Evolutionary conservation across 92 coral and sea anemone species (phyloP).

Genomic region (Epizoanthus scotinus): DNA sequence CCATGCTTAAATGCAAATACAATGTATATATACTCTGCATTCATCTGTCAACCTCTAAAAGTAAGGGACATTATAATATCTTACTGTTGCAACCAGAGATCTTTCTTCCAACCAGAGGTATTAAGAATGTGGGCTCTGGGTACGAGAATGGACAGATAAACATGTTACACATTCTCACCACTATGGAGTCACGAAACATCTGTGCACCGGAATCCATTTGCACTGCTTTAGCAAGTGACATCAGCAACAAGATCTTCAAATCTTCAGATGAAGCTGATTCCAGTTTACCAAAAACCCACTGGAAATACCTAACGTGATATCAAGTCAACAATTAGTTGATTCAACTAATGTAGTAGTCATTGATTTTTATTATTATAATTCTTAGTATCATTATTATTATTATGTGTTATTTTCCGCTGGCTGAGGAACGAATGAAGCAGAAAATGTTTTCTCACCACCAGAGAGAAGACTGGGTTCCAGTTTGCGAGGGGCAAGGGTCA

Average conservation of each 20-base stretch:
- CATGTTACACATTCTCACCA: slow-evolving; percentile 60
- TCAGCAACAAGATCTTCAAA: slow-evolving; percentile 71
- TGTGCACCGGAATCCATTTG: slow-evolving; percentile 76
- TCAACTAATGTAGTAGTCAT: neutral
- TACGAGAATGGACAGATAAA: too few relatives aligned
- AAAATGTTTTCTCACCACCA: slow-evolving; percentile 1
- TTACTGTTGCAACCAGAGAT: too few relatives aligned
- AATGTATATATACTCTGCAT: too few relatives aligned
- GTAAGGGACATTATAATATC: too few relatives aligned
- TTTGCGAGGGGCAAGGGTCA: too few relatives aligned
- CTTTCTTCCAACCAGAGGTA: too few relatives aligned
- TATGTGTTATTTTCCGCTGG: neutral
- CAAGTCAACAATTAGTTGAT: neutral
- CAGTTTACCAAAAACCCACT: slow-evolving; percentile 84
- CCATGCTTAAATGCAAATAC: too few relatives aligned
- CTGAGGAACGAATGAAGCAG: slow-evolving; percentile 10
- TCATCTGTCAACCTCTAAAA: too few relatives aligned
- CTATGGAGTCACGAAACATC: slow-evolving; percentile 84
- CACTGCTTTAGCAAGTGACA: slow-evolving; percentile 81
- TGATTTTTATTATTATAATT: too few relatives aligned
- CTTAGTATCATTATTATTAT: too few relatives aligned
- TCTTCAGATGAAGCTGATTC: slow-evolving; percentile 91
- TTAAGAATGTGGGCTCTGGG: too few relatives aligned
- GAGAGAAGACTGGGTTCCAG: too few relatives aligned
- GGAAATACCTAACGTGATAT: slow-evolving; percentile 68